These are phyloP conservation scores for Nannospalax galili DNA, from an alignment of 2,113 vertebrate species.

Conservation along the genomic window DNA sequence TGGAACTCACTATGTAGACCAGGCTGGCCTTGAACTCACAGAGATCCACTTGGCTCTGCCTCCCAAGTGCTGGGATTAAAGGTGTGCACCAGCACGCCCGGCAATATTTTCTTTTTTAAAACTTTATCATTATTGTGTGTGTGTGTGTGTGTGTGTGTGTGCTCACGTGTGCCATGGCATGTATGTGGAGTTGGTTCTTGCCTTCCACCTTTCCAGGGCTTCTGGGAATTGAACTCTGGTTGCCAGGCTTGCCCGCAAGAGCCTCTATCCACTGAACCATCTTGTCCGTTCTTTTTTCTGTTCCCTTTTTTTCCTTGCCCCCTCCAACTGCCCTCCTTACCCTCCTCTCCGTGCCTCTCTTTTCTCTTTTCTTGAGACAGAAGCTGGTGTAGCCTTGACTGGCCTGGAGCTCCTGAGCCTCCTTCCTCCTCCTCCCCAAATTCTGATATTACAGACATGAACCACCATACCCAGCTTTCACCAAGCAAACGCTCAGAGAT, in stretches of 20 bases:
- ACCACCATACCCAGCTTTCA: background rate
- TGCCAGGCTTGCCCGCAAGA: background rate
- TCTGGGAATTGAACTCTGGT: background rate
- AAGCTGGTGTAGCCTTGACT: background rate
- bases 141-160: background rate
- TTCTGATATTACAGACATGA: background rate
- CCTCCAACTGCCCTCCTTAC: too few relatives aligned
- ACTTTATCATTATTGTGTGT: background rate
- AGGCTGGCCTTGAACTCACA: too few relatives aligned
- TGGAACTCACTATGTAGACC: too few relatives aligned
- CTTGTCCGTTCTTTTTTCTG: accelerated
- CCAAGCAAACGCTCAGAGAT: background rate
- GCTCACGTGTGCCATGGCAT: background rate
- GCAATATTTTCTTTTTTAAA: background rate
- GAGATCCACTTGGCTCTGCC: too few relatives aligned
- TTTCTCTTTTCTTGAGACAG: background rate
- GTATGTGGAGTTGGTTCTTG: too few relatives aligned
- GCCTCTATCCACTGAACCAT: background rate
- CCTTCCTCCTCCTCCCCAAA: background rate
- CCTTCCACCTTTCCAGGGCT: too few relatives aligned
- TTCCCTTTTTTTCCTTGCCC: accelerated
- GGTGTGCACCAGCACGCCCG: too few relatives aligned
- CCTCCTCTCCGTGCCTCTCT: too few relatives aligned
- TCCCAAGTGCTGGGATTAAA: too few relatives aligned
- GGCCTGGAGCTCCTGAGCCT: background rate